phyloP scores from a whole-genome alignment of 2,888 invertebrate genomes.

The Ornithoptera alexandrae region DNA sequence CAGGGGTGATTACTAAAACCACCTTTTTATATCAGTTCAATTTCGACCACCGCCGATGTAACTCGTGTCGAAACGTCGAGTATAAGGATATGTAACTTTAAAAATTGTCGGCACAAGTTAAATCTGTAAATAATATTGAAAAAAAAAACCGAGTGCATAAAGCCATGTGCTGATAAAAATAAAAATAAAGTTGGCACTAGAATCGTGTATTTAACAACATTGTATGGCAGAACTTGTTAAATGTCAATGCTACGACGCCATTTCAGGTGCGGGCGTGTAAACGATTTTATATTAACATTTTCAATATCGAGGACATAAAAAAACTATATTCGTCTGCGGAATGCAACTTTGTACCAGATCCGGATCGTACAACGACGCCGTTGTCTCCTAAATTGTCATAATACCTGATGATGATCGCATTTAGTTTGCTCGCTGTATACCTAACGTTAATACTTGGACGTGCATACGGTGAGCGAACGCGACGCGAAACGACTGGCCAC shows the following conservation, averaged over 20 bases:
- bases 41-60: too few relatives aligned
- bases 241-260: slow-evolving; percentile 23
- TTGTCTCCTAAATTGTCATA: slow-evolving; percentile 61
- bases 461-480: slow-evolving; percentile 14
- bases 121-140: not conserved
- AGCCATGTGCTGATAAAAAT: slow-evolving; percentile 18
- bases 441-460: slow-evolving; percentile 23
- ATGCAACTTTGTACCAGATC: slow-evolving; percentile 25
- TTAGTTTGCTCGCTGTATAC: slow-evolving; percentile 23
- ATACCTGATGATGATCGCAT: slow-evolving; percentile 24
- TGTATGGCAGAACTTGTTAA: slow-evolving; percentile 23
- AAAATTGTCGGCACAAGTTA: too few relatives aligned
- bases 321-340: slow-evolving; percentile 29
- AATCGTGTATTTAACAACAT: slow-evolving; percentile 25
- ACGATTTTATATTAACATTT: slow-evolving; percentile 44
- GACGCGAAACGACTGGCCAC: not conserved
- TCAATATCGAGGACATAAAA: slow-evolving; percentile 41
- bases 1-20: too few relatives aligned
- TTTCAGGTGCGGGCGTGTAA: slow-evolving; percentile 27
- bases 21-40: too few relatives aligned
- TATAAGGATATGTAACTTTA: too few relatives aligned
- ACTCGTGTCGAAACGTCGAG: too few relatives aligned
- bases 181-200: slow-evolving; percentile 18
- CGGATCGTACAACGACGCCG: slow-evolving; percentile 44
- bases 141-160: slow-evolving; percentile 11